A percentile compares a stretch with the other conserved stretches of the same genome.
These are phyloP conservation scores for Theocolax elegans DNA, from an alignment of 1,140 invertebrate genomes.

Conservation along the genomic window DNA sequence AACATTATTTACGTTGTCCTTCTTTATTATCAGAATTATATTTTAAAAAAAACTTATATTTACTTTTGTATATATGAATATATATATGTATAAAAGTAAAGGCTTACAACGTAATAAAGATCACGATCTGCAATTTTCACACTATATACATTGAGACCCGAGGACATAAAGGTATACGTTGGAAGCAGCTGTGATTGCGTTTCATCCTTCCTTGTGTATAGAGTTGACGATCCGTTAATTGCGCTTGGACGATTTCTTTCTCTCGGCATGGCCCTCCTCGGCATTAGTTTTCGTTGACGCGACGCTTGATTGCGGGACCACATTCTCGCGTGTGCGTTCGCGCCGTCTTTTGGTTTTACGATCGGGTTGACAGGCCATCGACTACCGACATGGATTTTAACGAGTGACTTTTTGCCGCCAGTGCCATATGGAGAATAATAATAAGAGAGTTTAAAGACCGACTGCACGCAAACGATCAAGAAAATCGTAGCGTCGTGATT, in stretches of 20 bases:
- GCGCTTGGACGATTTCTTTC: background rate
- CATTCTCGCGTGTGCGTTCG: too few relatives aligned
- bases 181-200: slow-evolving; percentile 3
- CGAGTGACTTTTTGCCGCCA: background rate
- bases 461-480: too few relatives aligned
- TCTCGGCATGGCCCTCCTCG: background rate
- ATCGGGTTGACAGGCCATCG: too few relatives aligned
- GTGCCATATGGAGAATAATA: too few relatives aligned
- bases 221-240: background rate
- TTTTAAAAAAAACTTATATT: too few relatives aligned
- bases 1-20: too few relatives aligned
- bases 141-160: background rate
- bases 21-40: too few relatives aligned
- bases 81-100: too few relatives aligned
- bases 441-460: too few relatives aligned
- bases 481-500: too few relatives aligned
- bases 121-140: background rate
- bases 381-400: background rate
- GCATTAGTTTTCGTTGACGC: background rate
- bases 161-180: background rate
- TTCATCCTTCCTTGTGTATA: background rate
- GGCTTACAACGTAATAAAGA: background rate
- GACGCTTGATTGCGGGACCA: background rate
- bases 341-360: too few relatives aligned
- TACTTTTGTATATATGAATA: too few relatives aligned